These are phyloP conservation scores for Kryptolebias marmoratus DNA, from an alignment of 2,113 vertebrate genomes.

Conservation along the genomic window DNA sequence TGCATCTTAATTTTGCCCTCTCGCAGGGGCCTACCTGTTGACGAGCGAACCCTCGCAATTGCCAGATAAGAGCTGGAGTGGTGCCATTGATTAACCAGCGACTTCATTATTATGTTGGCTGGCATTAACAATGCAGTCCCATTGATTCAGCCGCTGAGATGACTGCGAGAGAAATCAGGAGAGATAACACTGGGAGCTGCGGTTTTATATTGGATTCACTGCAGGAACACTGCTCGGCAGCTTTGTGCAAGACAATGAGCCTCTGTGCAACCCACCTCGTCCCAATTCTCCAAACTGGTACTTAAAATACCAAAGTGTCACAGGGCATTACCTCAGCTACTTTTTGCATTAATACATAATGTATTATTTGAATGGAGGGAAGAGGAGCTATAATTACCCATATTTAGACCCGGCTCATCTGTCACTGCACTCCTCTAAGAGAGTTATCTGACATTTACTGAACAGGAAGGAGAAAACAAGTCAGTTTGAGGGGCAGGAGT, in stretches of 20 bases:
- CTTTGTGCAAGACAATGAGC: slow-evolving; percentile 48
- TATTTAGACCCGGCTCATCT: slow-evolving; percentile 1
- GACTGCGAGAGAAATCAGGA: slow-evolving; percentile 66
- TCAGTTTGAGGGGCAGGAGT: slow-evolving; percentile 33
- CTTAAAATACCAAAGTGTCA: slow-evolving; percentile 58
- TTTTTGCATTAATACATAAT: slow-evolving; percentile 49
- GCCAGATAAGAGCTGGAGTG: slow-evolving; percentile 73
- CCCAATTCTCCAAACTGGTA: slow-evolving; percentile 36
- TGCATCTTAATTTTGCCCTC: slow-evolving; percentile 45
- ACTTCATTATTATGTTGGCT: slow-evolving; percentile 76
- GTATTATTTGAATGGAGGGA: slow-evolving; percentile 26
- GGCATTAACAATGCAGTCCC: slow-evolving; percentile 75
- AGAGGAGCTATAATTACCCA: slow-evolving; percentile 17
- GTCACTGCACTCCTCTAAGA: neutral
- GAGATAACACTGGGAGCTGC: slow-evolving; percentile 61
- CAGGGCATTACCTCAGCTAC: slow-evolving; percentile 49
- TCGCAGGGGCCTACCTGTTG: slow-evolving; percentile 52
- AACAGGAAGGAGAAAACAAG: slow-evolving; percentile 26
- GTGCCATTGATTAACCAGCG: slow-evolving; percentile 75
- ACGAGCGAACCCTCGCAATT: slow-evolving; percentile 70
- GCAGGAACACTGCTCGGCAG: slow-evolving; percentile 56
- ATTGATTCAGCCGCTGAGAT: slow-evolving; percentile 70
- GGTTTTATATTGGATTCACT: slow-evolving; percentile 63
- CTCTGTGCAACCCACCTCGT: slow-evolving; percentile 44
- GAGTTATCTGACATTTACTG: slow-evolving; percentile 21